A percentile compares a stretch with the other conserved stretches of the same genome.
Evolutionary conservation across 2,113 vertebrate genomes (phyloP).

Genomic region (Origma solitaria): DNA sequence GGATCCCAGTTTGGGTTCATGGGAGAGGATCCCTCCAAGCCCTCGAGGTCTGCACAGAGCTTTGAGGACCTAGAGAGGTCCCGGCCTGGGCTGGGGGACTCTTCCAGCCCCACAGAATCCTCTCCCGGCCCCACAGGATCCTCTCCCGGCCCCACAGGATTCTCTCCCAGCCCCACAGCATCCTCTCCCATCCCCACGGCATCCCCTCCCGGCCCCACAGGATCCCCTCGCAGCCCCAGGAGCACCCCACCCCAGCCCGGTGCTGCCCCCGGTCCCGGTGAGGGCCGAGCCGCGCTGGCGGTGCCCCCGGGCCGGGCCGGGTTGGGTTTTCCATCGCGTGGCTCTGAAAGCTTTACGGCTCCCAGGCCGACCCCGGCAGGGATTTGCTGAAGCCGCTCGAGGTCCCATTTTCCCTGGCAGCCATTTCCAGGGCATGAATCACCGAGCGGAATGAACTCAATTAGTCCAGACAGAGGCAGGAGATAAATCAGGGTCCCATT

Average conservation of each 20-base stretch:
- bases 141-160: not conserved
- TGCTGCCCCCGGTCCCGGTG: no score
- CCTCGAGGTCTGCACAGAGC: accelerated
- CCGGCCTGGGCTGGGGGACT: no score
- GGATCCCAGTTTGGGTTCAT: no score
- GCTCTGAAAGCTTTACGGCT: constrained; percentile 55
- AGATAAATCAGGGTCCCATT: constrained; percentile 78
- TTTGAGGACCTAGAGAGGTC: not conserved
- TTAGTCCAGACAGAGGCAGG: constrained; percentile 71
- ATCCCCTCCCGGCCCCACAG: not conserved
- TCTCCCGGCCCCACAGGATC: not conserved
- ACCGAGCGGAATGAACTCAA: constrained; percentile 70
- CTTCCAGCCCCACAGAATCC: not conserved
- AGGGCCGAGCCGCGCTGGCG: no score
- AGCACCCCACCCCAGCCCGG: not conserved
- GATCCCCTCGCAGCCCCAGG: not conserved
- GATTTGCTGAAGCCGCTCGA: constrained; percentile 38
- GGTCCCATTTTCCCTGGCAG: constrained; percentile 71
- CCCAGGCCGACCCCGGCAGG: not conserved
- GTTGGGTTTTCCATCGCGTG: no score
- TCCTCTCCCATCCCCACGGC: not conserved
- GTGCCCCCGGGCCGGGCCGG: no score
- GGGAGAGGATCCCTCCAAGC: not conserved
- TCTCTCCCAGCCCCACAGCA: not conserved
- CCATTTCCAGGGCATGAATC: constrained; percentile 76